Evolutionary conservation across 2,888 invertebrate genomes (phyloP), one percentile per base, ranked within the genome.

Genomic region (Endomychus coccineus): DNA sequence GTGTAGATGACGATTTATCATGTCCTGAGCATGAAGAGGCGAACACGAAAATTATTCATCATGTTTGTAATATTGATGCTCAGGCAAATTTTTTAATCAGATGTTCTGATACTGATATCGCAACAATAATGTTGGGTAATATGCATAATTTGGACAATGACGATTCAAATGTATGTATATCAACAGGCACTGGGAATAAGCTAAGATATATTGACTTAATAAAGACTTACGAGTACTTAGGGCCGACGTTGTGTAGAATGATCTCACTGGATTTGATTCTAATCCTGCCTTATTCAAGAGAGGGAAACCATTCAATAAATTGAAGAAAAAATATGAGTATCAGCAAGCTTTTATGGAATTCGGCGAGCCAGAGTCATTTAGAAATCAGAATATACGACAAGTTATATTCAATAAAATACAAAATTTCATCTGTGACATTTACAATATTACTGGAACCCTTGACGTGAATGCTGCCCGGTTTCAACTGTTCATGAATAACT

Each of bases 401-500:
- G 27, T 36, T 27, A 29, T 39, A 25, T 39, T 36, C 27, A 39
- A 39, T 2, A 35, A 17, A 14, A 36, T 45, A 13, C 45, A 42
- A 35, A 35, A 40, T 21, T 41, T 39, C 31, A 35, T 43, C 29
- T 49, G 49, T 17, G 39, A 49, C 29, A 38, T 49, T 27, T 48
- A 45, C 11, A 42, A 32, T 29, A 31, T 42, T 46, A 58, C 64
- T 48, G 52, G 42, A 22, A 38, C 27, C 41, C 5, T 36, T 27
- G 50, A 50, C 21, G 48, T 52, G 13, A 36, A 51, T 46, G 44
- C 40, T 42, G 49, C 49, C 28, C 28, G 50, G 23, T 45, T 52
- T 41, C 33, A 44, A 13, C 14, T 40, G 14, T 43, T 44, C 24
- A 23, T 37, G 5, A 29, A 40, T 36, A 31, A 29, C 13, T 44